A percentile compares a stretch with the other conserved stretches of the same genome.
These are phyloP conservation scores for Seladonia tumulorum DNA, from an alignment of 2,888 invertebrate species.

Conservation along the genomic window DNA sequence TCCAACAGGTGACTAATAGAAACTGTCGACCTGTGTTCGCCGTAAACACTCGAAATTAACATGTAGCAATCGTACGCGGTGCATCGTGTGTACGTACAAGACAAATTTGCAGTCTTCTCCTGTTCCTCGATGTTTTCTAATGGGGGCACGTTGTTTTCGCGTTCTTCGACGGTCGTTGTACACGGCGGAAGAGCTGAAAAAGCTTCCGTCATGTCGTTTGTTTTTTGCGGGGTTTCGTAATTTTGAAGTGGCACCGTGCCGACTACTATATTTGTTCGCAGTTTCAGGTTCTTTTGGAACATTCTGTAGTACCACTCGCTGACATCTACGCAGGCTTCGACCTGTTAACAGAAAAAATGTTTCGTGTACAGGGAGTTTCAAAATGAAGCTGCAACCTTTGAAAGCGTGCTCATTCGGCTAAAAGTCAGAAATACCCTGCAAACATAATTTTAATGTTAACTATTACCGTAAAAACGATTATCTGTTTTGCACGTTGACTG, in stretches of 20 bases:
- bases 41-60: slow-evolving; percentile 50
- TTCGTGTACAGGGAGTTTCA: slow-evolving; percentile 6
- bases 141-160: slow-evolving; percentile 22
- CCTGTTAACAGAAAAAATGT: slow-evolving; percentile 53
- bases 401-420: not conserved
- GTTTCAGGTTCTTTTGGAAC: slow-evolving; percentile 79
- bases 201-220: slow-evolving; percentile 31
- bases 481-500: not conserved
- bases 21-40: slow-evolving; percentile 25
- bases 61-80: slow-evolving; percentile 2
- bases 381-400: not conserved
- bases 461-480: not conserved
- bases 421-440: not conserved
- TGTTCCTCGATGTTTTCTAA: slow-evolving; percentile 40
- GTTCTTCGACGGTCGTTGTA: slow-evolving; percentile 36
- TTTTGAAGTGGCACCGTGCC: slow-evolving; percentile 77
- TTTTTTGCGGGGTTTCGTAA: slow-evolving; percentile 75
- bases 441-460: not conserved
- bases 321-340: slow-evolving; percentile 77
- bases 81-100: slow-evolving; percentile 48
- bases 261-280: slow-evolving; percentile 74
- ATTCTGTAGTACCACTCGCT: slow-evolving; percentile 80
- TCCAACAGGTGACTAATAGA: slow-evolving; percentile 26
- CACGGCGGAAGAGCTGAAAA: slow-evolving; percentile 41
- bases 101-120: slow-evolving; percentile 34